A percentile compares a stretch with the other conserved stretches of the same genome.
Evolutionary conservation across 2,113 vertebrate genomes (phyloP).

Genomic region (Plotosus lineatus): DNA sequence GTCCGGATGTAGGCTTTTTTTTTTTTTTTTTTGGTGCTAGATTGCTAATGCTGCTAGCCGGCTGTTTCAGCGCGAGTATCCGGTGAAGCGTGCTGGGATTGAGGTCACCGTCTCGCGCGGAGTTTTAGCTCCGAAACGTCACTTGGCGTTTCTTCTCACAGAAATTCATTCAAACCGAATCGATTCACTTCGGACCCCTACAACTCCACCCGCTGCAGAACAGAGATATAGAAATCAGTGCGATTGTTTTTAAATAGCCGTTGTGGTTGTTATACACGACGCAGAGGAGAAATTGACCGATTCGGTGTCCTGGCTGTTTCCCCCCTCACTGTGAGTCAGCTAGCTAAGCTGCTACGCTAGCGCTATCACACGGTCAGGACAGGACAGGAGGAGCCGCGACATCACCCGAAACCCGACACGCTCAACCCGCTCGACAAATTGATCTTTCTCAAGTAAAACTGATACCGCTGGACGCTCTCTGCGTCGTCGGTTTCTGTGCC

Average conservation of each 20-base stretch:
- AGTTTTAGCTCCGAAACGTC: slow-evolving; percentile 4
- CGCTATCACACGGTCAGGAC: slow-evolving; percentile 60
- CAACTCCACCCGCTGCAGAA: not conserved
- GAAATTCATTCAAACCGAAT: slow-evolving; percentile 71
- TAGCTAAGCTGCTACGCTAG: slow-evolving; percentile 73
- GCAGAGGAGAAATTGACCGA: not conserved
- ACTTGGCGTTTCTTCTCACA: slow-evolving; percentile 4
- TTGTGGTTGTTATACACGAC: not conserved
- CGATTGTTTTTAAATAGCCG: not conserved
- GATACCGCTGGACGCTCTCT: not conserved
- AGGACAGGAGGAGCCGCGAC: too few relatives aligned
- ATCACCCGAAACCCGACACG: slow-evolving; percentile 56
- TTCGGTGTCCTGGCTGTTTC: not conserved
- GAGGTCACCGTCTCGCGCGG: not conserved
- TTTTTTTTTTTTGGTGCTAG: not conserved
- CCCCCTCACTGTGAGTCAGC: slow-evolving; percentile 58
- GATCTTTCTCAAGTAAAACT: not conserved
- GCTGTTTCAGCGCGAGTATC: not conserved
- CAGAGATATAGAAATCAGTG: accelerated
- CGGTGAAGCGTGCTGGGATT: not conserved
- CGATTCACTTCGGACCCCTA: not conserved
- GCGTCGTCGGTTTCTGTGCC: slow-evolving; percentile 49
- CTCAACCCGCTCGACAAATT: not conserved
- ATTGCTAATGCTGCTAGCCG: slow-evolving; percentile 17
- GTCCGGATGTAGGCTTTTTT: not conserved